phyloP scores from a whole-genome alignment of 2,888 invertebrate species.

The Drosophila mettleri region DNA sequence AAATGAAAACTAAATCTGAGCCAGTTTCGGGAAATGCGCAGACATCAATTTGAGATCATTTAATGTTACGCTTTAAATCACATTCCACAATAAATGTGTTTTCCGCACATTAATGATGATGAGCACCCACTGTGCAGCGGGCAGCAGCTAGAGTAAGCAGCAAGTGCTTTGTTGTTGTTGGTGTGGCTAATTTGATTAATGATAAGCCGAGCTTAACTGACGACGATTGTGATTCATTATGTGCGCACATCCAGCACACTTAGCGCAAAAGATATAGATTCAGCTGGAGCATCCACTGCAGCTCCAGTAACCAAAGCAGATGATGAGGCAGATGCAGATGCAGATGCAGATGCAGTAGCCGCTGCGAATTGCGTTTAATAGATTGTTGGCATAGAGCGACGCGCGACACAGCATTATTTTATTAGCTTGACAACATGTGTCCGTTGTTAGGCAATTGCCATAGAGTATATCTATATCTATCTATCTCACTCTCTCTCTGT shows the following conservation, averaged over 20 bases:
- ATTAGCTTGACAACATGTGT: constrained; percentile 65
- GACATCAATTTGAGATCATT: constrained; percentile 3
- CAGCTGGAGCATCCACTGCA: neutral
- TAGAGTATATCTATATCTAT: constrained; percentile 10
- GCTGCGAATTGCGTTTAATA: constrained; percentile 65
- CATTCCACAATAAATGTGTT: constrained; percentile 26
- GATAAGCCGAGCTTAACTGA: constrained; percentile 81
- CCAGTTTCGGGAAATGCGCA: neutral
- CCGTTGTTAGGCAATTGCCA: constrained; percentile 49
- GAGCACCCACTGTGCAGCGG: constrained; percentile 59
- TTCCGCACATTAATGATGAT: constrained; percentile 37
- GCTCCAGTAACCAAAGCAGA: constrained; percentile 8
- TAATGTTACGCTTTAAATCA: constrained; percentile 35
- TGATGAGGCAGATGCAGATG: constrained; percentile 13
- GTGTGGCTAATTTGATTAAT: constrained; percentile 82
- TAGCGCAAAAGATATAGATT: constrained; percentile 64
- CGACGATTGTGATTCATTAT: constrained; percentile 82
- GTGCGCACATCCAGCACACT: constrained; percentile 80
- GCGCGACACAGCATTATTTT: constrained; percentile 62
- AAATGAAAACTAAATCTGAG: neutral
- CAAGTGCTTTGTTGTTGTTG: constrained; percentile 49
- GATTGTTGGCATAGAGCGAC: constrained; percentile 45
- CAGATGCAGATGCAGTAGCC: constrained; percentile 25
- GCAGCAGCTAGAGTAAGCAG: constrained; percentile 28
- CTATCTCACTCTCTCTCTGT: no score